Conservation (phyloP, 2,888 invertebrate species). For the Chloroclysta siterata region DNA sequence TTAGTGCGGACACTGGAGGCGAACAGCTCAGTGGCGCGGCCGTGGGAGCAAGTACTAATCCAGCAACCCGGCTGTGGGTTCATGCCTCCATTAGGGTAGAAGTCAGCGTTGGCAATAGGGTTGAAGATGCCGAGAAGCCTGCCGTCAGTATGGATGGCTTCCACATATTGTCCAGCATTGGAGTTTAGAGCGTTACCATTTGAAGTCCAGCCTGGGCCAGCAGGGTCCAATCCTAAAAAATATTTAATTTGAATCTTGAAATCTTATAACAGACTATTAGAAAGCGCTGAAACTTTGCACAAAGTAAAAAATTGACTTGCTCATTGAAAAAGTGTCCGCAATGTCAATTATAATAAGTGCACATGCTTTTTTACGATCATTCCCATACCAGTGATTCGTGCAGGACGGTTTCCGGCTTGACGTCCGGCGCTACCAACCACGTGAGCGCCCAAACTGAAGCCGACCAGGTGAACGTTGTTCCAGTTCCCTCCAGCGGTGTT, state of each 20-base stretch:
- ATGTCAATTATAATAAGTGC: not conserved
- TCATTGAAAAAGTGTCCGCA: too few species aligned
- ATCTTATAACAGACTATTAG: too few species aligned
- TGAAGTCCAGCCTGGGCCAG: conserved; percentile 60
- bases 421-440: conserved; percentile 70
- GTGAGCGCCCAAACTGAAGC: conserved; percentile 79
- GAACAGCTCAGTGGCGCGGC: conserved; percentile 57
- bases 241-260: not conserved
- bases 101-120: conserved; percentile 55
- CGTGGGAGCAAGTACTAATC: conserved; percentile 62
- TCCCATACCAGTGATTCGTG: conserved; percentile 62
- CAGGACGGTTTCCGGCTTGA: conserved; percentile 46
- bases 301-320: too few species aligned
- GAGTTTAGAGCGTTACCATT: conserved; percentile 52
- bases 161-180: conserved; percentile 59
- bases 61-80: conserved; percentile 66
- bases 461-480: conserved; percentile 73
- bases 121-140: conserved; percentile 58
- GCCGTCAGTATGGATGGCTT: conserved; percentile 68
- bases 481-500: conserved; percentile 65
- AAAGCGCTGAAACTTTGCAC: too few species aligned
- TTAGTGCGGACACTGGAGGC: conserved; percentile 59
- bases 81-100: conserved; percentile 69
- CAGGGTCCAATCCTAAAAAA: conserved; percentile 63
- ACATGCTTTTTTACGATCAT: not conserved